Evolutionary conservation across 2,113 vertebrate species (phyloP), one percentile per base, ranked within the genome.

Genomic region (Nothobranchius kuhntae): DNA sequence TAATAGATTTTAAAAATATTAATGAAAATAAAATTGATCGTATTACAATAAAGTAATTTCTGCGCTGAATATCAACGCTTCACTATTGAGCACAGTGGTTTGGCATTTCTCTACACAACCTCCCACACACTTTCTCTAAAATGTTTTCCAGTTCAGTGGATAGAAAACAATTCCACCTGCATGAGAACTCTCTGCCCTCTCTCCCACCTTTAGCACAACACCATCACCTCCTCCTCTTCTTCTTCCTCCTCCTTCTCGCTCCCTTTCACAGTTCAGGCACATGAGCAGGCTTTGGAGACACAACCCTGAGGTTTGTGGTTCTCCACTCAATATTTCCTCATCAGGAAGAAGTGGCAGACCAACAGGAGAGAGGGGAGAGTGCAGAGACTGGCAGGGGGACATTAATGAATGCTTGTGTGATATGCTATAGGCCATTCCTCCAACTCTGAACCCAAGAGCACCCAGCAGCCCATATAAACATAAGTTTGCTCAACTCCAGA

Each of bases 161-260:
- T 80, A 73, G 78, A 85, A 89, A 87, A 88, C 84, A 86, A 86
- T 90, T 69, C 75, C 78, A 89, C 82, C 81, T 83, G 84, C 78
- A 68, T 71, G 75, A 75, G 71, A 85, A 80, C 81, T 68, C 70
- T n/a, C 17, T 79, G 80, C 68, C 76, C 78, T 59, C 60, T 71
- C 72, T 77, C 77, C 71, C 81, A 83, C 76, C 81, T 82, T 82
- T 73, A 78, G 71, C 78, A 72, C 80, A 72, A 57, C 81, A 57
- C 24, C 68, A 9, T 57, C 71, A 15, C 62, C 62, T 38, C 69
- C 42, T 44, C 61, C 59, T 54, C 51, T 47, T 56, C 53, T 59
- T 48, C 44, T 9, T 30, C 57, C 58, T 54, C 48, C 71, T 65
- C 63, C 68, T 38, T 21, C 61, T 47, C 13, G 50, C 64, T 68